Base-by-base conservation (phyloP, 2,113 vertebrate species). In the Mohoua ochrocephala region DNA sequence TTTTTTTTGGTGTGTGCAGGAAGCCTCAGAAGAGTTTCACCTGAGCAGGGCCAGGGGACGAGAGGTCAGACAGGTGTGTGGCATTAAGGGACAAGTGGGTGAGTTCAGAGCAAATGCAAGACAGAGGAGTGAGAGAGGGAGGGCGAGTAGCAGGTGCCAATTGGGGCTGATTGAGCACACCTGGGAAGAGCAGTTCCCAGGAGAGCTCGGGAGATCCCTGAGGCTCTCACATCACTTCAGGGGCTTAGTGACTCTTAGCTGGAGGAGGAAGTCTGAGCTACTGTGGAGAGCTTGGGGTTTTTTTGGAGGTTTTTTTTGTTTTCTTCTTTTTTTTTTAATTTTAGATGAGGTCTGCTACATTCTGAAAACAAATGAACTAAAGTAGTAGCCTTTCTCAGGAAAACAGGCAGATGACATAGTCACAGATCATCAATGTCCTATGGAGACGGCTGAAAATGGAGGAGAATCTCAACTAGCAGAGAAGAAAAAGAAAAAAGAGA, bases 211-310 rank as follows among this genome's bases (percentile, higher is more conserved):
- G 16, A 19, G 17, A 9, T 5, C 2, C 15, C 3, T 37, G 21
- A 10, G 17, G 10, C 3, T 8, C 6, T 4, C 0, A 13, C 0
- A 1, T 1, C 0, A 0, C 4, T 15, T 59, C 0, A 20, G 16
- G 31, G 11, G 1, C 24, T 75, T n/a, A 9, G 3, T 68, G 28
- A 1, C 2, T 45, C 1, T 11, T 21, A 26, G 20, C 4, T 81
- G 22, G 14, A 69, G 15, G 13, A 49, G 2, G 17, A 16, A 15
- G 22, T 13, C 0, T 75, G 11, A 27, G 6, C 9, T 54, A 4
- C 1, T 85, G 7, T 30, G 5, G 22, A 22, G 22, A 50, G 11
- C 6, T 49, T 63, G 19, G 7, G 3, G 16, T 10, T 71, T 37
- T 14, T 16, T 26, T 2, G 13, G 31, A 8, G 6, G 20, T 6